Conservation (phyloP, 2,113 vertebrate species). For the Gambusia holbrooki region DNA sequence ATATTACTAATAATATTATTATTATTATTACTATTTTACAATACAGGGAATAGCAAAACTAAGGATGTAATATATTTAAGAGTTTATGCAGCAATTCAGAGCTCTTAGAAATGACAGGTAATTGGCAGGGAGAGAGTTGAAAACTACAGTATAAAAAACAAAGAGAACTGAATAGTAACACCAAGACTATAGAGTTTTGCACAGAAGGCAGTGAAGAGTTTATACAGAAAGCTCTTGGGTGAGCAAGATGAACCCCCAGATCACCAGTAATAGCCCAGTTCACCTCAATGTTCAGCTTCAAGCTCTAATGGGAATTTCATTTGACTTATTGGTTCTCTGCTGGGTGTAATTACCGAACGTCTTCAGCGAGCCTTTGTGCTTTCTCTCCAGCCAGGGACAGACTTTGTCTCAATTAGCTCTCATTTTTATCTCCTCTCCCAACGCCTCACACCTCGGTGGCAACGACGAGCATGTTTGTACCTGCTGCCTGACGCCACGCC, state of each 20-base stretch:
- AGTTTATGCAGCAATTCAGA: not conserved
- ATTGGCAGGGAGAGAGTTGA: not conserved
- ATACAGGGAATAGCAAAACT: no score
- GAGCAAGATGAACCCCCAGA: constrained; percentile 48
- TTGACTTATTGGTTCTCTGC: constrained; percentile 68
- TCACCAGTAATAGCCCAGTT: constrained; percentile 58
- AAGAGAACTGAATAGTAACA: not conserved
- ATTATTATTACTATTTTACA: no score
- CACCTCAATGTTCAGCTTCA: constrained; percentile 57
- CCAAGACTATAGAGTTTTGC: no score
- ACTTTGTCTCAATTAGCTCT: constrained; percentile 78
- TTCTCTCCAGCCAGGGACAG: constrained; percentile 54
- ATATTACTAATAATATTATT: no score
- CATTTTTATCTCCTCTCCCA: constrained; percentile 63
- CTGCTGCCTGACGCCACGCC: constrained; percentile 48
- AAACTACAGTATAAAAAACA: not conserved
- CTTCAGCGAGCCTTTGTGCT: constrained; percentile 57
- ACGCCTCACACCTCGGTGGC: constrained; percentile 56
- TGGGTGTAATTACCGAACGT: constrained; percentile 72
- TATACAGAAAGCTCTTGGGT: constrained; percentile 2
- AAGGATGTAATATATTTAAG: no score
- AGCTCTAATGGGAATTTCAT: constrained; percentile 59
- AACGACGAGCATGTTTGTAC: constrained; percentile 66
- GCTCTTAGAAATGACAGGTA: not conserved
- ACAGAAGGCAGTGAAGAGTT: not conserved